Evolutionary conservation across 1,140 invertebrate genomes (phyloP).

Genomic region (Marisa cornuarietis): DNA sequence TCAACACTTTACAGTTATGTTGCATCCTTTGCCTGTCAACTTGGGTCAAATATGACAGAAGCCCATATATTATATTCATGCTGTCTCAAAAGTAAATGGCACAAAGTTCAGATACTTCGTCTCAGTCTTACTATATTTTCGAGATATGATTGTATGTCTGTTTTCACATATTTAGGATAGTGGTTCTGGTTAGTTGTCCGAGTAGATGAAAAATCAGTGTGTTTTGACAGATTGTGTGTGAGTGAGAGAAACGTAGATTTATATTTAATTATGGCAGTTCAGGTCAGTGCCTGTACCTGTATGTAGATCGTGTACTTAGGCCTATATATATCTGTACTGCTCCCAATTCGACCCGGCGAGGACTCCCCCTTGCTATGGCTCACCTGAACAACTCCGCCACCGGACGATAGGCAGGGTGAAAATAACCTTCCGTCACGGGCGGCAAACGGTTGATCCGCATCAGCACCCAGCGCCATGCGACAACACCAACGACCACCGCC

Average conservation of each 20-base stretch:
- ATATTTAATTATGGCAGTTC: background rate
- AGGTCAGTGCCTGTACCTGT: background rate
- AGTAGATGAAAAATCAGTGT: no score
- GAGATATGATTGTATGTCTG: no score
- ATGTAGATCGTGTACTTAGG: background rate
- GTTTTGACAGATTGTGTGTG: no score
- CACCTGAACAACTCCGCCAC: slow-evolving; percentile 26
- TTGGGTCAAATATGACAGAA: no score
- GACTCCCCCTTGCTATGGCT: background rate
- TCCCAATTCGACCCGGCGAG: background rate
- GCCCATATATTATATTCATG: no score
- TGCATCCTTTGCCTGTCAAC: no score
- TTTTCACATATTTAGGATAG: no score
- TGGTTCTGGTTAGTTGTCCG: no score
- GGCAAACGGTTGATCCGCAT: background rate
- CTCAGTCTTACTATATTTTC: no score
- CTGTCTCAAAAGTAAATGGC: no score
- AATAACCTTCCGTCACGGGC: slow-evolving; percentile 24
- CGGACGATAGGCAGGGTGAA: slow-evolving; percentile 28
- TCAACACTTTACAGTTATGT: no score
- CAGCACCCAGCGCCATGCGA: slow-evolving; percentile 17
- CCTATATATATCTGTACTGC: background rate
- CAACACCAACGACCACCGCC: slow-evolving; percentile 17
- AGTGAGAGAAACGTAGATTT: background rate
- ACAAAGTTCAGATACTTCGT: no score